Base-by-base conservation (phyloP, 1,140 invertebrate genomes). In the Microplitis mediator region DNA sequence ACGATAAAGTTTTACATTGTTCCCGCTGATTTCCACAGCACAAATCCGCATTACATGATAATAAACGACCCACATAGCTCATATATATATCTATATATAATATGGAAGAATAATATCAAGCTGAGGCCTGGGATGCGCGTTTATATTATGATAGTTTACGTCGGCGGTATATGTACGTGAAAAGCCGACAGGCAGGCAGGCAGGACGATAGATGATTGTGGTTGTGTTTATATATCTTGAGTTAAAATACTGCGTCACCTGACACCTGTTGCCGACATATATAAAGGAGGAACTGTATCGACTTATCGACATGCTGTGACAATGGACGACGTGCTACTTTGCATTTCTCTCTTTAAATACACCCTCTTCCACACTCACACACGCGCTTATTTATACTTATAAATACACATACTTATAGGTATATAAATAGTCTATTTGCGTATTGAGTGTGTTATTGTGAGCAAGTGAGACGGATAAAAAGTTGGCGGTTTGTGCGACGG, bases 271-370 rank as follows among this genome's bases (percentile, higher is more conserved):
- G 74, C 65, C 2, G 39, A 45, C 39, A 71, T 63, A 72, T 51
- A 63, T 56, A 72, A 60, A 66, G 65, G 65, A 54, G 51, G 34
- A 60, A 62, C 39, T 67, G 39, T 72, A 74, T 74, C 71, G 75
- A 75, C 63, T 75, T 75, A 75, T 75, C 68, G 74, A 75, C 74
- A 72, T 75, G 16, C 9, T 63, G 14, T 66, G 58, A 71, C 64
- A 71, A 74, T 68, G 52, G 50, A 67, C 34, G 31, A 52, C 64
- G 69, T 67, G 69, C 63, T 67, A 74, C 68, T 74, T 70, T 71
- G 62, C 61, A 66, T 66, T 67, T 65, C 60, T 39, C 62, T 39
- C n/a, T 16, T 23, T 54, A 14, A 31, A n/a, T 51, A 6, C 32
- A 54, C 3, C 34, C 13, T 39, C 36, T 39, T 39, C 1, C 39